phyloP scores from a whole-genome alignment of 2,113 vertebrate genomes.

The Myocastor coypus region DNA sequence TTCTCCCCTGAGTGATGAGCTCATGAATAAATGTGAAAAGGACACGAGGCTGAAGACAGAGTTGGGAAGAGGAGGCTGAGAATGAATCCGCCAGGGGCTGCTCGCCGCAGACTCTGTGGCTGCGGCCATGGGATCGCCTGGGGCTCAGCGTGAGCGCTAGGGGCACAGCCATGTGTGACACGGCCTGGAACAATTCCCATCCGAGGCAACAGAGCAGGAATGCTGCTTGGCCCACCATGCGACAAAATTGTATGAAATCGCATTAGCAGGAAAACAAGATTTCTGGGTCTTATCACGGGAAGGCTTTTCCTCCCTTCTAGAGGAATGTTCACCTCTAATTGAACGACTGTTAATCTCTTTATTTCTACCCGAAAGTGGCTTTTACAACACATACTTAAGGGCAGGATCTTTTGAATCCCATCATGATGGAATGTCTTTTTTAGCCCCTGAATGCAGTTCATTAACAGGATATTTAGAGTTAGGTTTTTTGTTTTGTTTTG shows the following conservation, averaged over 20 bases:
- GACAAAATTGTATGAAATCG: constrained; percentile 86
- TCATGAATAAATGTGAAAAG: constrained; percentile 88
- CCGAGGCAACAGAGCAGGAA: constrained; percentile 82
- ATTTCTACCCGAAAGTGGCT: constrained; percentile 75
- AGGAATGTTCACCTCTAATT: constrained; percentile 73
- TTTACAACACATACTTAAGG: constrained; percentile 72
- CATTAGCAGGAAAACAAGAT: constrained; percentile 84
- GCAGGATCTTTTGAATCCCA: constrained; percentile 63
- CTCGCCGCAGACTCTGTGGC: constrained; percentile 79
- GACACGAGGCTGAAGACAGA: constrained; percentile 73
- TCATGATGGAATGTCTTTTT: constrained; percentile 72
- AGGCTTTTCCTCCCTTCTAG: constrained; percentile 51
- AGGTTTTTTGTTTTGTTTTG: not conserved
- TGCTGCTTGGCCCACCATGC: constrained; percentile 75
- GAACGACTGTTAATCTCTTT: constrained; percentile 74
- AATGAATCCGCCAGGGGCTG: constrained; percentile 69
- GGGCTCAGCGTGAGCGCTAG: constrained; percentile 75
- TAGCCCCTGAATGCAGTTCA: not conserved
- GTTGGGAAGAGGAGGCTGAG: constrained; percentile 66
- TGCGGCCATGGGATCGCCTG: constrained; percentile 76
- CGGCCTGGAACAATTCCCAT: constrained; percentile 77
- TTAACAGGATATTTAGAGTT: constrained; percentile 34
- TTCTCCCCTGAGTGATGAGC: constrained; percentile 74
- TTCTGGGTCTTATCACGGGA: constrained; percentile 80
- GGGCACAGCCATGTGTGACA: constrained; percentile 78